Percentiles rank a stretch among this genome's conserved stretches.
Conservation (phyloP, 1,140 invertebrate species). For the Nasonia vitripennis region DNA sequence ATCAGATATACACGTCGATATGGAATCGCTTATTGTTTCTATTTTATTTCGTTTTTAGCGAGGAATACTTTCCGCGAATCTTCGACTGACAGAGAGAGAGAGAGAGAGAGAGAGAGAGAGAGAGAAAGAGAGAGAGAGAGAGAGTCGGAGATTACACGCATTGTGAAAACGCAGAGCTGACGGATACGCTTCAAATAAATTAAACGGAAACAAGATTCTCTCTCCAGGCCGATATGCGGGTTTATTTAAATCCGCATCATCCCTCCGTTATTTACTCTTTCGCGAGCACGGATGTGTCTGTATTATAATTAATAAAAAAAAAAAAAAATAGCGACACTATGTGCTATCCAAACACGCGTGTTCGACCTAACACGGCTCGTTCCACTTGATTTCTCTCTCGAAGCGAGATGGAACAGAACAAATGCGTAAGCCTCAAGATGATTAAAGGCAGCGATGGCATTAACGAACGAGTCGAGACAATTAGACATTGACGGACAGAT, state of each 20-base stretch:
- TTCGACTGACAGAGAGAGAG: no score
- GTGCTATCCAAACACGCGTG: background rate
- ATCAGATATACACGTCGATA: no score
- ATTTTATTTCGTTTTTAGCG: no score
- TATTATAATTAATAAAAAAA: no score
- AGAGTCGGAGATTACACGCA: background rate
- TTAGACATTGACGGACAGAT: slow-evolving; percentile 45
- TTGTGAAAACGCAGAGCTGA: background rate
- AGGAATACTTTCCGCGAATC: background rate
- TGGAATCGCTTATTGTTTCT: no score
- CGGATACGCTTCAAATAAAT: background rate
- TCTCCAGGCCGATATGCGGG: background rate
- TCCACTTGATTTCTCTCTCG: background rate
- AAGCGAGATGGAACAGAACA: no score
- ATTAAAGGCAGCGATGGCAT: background rate
- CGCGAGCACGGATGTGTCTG: no score
- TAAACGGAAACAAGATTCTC: background rate
- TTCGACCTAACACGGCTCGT: background rate
- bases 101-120: no score
- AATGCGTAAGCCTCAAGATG: background rate
- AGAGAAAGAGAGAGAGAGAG: background rate
- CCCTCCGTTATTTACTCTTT: background rate
- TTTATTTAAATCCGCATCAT: background rate
- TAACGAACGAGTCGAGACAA: background rate
- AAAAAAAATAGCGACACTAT: background rate